Evolutionary conservation across 2,797 vertebrate species (phyloP), one percentile per base, ranked within the genome.

Genomic region (Distichodus sexfasciatus): DNA sequence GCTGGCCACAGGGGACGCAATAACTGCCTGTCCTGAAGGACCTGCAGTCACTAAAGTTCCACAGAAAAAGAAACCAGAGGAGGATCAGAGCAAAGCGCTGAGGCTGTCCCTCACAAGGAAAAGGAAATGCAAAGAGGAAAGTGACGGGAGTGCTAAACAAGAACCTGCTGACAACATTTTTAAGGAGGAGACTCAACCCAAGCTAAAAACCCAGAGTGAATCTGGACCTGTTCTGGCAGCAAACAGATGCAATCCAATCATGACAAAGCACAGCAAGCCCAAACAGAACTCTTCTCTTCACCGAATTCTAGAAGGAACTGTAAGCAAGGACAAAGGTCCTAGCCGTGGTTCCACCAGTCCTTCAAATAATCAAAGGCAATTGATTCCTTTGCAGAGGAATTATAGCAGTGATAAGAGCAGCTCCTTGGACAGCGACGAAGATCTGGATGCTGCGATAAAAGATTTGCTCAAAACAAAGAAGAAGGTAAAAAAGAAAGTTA

Each of bases 391-490:
- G n/a, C 76, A 74, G 19, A 80, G 78, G 69, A 65, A 59, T 0
- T 85, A 84, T 79, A 87, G 86, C 62, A 93, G 84, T 33, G 95
- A 96, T 71, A 96, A 98, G 82, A 98, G 96, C 87, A 99, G 97
- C 75, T 99, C 97, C 0, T 85, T 98, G 61, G 97, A 99, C 85
- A 99, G 96, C 0, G 96, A 98, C 3, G 96, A 98, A 77, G 97
- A 99, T 80, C 89, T 99, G 0, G 95, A 98, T 36, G 91, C 90
- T 0, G 97, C 95, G 9, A 98, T 97, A 74, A 98, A 95, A 88
- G 96, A 98, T 79, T 82, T 98, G 61, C 80, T 99, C 3, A 87
- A 92, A 35, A 98, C 97, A 4, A 98, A 97, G 82, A 94, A 90
- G 66, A 96, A 91, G 75, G 81, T 92, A 3, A 95, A 91, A 85